Evolutionary conservation across 2,113 vertebrate species (phyloP).

Genomic region (Boleophthalmus pectinirostris): DNA sequence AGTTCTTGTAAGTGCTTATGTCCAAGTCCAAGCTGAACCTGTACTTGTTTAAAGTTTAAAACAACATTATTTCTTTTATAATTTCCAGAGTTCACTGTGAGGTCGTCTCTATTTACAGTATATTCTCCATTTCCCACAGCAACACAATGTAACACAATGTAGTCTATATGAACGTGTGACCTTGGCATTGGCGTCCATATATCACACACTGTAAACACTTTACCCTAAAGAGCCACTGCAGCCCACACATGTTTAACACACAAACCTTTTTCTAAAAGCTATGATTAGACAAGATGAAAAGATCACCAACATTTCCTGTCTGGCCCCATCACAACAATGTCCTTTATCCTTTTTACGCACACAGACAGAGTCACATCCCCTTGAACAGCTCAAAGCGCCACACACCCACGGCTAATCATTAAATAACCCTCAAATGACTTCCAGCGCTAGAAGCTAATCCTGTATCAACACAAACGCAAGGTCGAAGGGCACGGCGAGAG

Average conservation of each 20-base stretch:
- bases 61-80: background rate
- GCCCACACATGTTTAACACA: background rate
- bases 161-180: constrained; percentile 7
- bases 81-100: constrained; percentile 2
- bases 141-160: constrained; percentile 12
- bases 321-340: constrained; percentile 52
- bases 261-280: constrained; percentile 16
- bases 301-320: constrained; percentile 50
- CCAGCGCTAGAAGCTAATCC: constrained; percentile 11
- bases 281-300: constrained; percentile 34
- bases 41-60: too few species aligned
- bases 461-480: constrained; percentile 24
- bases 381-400: constrained; percentile 49
- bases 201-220: constrained; percentile 12
- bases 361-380: constrained; percentile 20
- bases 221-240: constrained; percentile 12
- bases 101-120: constrained; percentile 13
- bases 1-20: too few species aligned
- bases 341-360: constrained; percentile 27
- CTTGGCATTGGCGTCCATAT: constrained; percentile 11
- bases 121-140: background rate
- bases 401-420: constrained; percentile 57
- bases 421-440: constrained; percentile 52
- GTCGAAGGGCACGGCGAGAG: constrained; percentile 28
- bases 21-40: too few species aligned